These are phyloP conservation scores for Monoplex corrugatus DNA, from an alignment of 2,888 invertebrate species.

Conservation along the genomic window DNA sequence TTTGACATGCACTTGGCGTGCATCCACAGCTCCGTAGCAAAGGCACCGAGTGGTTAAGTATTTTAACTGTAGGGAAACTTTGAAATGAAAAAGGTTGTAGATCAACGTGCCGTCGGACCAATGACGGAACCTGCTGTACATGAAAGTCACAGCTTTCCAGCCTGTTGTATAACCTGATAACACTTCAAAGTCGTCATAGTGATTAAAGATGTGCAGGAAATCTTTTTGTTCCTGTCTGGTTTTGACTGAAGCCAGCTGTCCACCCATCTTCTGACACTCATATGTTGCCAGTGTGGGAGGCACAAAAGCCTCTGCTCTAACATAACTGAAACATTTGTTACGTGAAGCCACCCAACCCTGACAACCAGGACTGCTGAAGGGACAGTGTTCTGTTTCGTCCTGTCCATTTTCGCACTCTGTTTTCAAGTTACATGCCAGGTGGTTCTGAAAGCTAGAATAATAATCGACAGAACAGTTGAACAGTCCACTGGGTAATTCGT, in stretches of 20 bases:
- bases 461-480: neutral
- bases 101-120: conserved; percentile 5
- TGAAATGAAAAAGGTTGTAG: neutral
- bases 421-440: neutral
- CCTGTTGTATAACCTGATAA: neutral
- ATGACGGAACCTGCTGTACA: neutral
- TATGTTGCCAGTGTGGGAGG: too few relatives aligned
- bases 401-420: conserved; percentile 17
- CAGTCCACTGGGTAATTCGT: neutral
- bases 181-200: neutral
- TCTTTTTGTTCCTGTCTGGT: neutral
- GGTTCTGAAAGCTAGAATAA: neutral
- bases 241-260: neutral
- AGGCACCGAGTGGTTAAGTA: too few relatives aligned
- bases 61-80: too few relatives aligned
- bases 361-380: conserved; percentile 5
- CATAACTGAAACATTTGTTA: neutral
- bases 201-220: neutral
- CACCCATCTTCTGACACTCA: neutral
- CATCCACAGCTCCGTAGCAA: too few relatives aligned
- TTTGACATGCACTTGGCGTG: too few relatives aligned
- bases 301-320: neutral
- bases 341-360: conserved; percentile 7
- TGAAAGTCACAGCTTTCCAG: neutral
- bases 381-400: conserved; percentile 10